Conservation (phyloP, 1,140 invertebrate species). For the Octopus sinensis region DNA sequence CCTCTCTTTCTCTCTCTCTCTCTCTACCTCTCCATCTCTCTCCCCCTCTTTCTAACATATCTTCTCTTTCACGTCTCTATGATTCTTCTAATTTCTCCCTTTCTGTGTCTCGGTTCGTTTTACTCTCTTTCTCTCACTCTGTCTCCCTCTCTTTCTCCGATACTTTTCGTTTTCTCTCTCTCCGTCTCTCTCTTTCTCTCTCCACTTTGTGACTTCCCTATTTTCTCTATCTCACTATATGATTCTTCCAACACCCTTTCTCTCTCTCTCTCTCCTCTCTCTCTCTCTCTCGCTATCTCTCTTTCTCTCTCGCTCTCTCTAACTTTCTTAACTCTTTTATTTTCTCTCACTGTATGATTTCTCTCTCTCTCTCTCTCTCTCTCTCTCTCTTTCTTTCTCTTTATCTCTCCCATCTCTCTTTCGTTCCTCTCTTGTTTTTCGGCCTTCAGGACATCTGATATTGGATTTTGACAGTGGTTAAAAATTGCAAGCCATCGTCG, state of each 20-base stretch:
- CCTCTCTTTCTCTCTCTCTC: too few species aligned
- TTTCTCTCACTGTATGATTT: neutral
- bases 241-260: neutral
- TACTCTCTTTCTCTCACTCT: too few species aligned
- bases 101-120: too few species aligned
- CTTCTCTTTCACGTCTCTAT: too few species aligned
- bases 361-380: neutral
- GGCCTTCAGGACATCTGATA: slow-evolving; percentile 10
- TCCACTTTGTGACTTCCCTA: too few species aligned
- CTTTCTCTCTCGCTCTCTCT: neutral
- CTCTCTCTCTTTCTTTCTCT: neutral
- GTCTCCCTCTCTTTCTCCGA: too few species aligned
- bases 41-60: too few species aligned
- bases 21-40: too few species aligned
- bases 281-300: neutral
- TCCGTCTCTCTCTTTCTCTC: too few species aligned
- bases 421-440: neutral
- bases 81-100: too few species aligned
- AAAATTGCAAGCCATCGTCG: neutral
- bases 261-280: neutral
- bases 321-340: neutral
- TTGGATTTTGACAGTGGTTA: neutral
- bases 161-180: too few species aligned
- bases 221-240: too few species aligned
- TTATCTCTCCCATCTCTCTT: neutral